These are phyloP conservation scores for Oikopleura albicans DNA, from an alignment of 23 tunicate genomes.

Conservation along the genomic window DNA sequence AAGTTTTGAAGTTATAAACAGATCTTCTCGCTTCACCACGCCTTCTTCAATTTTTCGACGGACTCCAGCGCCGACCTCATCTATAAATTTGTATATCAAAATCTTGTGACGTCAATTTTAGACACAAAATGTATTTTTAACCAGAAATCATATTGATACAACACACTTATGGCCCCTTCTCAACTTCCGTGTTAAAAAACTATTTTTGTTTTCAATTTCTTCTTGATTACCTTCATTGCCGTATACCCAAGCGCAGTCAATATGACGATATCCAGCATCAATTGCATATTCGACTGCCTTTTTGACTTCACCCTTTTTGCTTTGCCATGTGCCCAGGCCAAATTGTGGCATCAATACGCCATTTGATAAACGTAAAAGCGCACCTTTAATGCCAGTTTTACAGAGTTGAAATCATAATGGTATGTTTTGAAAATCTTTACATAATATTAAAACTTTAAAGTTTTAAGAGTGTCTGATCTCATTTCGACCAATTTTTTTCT, in stretches of 20 bases:
- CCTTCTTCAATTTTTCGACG: conserved; percentile 31
- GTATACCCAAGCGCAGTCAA: conserved; percentile 48
- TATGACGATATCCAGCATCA: conserved; percentile 48
- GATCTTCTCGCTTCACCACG: conserved; percentile 44
- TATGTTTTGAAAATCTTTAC: no score
- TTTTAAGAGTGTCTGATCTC: no score
- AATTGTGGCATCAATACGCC: conserved; percentile 1
- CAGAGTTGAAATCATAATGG: no score
- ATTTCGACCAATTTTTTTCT: no score
- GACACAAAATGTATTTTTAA: no score
- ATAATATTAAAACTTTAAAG: no score
- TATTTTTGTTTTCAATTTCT: no score
- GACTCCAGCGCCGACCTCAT: conserved; percentile 44
- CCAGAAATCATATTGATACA: no score
- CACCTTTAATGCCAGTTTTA: not conserved
- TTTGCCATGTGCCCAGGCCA: conserved; percentile 8
- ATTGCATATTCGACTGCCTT: conserved; percentile 51
- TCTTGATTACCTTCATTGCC: conserved; percentile 37
- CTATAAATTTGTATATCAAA: no score
- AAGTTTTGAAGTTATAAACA: conserved; percentile 42
- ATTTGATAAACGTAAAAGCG: not conserved
- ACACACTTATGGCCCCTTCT: no score
- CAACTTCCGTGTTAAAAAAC: no score
- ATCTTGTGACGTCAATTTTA: no score
- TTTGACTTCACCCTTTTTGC: conserved; percentile 23